These are phyloP conservation scores for Drosophila robusta DNA, from an alignment of 2,888 invertebrate genomes.

Conservation along the genomic window DNA sequence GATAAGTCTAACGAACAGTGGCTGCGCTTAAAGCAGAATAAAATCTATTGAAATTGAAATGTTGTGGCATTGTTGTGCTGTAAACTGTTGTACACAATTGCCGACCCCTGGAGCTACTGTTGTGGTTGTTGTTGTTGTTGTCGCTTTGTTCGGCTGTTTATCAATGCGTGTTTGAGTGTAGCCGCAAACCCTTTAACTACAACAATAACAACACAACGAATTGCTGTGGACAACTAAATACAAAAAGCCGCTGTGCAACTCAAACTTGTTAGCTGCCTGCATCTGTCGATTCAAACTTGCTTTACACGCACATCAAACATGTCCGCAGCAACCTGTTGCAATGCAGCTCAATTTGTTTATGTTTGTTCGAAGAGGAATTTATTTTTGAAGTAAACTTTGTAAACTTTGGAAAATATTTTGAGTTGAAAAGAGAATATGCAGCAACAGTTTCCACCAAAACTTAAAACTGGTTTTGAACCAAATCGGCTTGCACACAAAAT, in stretches of 20 bases:
- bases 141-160: slow-evolving; percentile 29
- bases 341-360: slow-evolving; percentile 7
- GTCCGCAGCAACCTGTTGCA: slow-evolving; percentile 53
- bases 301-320: slow-evolving; percentile 43
- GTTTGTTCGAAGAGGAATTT: background rate
- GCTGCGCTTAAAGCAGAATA: slow-evolving; percentile 17
- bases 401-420: too few relatives aligned
- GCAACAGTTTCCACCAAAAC: too few relatives aligned
- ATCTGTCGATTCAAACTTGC: slow-evolving; percentile 4
- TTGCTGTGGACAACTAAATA: slow-evolving; percentile 40
- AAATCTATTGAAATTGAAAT: slow-evolving; percentile 18
- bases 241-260: slow-evolving; percentile 31
- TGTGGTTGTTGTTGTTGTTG: slow-evolving; percentile 11
- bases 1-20: slow-evolving; percentile 51
- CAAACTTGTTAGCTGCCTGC: slow-evolving; percentile 31
- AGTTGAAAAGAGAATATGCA: too few relatives aligned
- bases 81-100: slow-evolving; percentile 14
- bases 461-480: too few relatives aligned
- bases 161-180: slow-evolving; percentile 44
- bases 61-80: slow-evolving; percentile 4
- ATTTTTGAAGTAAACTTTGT: background rate
- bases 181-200: slow-evolving; percentile 44
- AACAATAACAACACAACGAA: slow-evolving; percentile 39
- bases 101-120: background rate
- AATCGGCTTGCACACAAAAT: too few relatives aligned